A percentile compares a stretch with the other conserved stretches of the same genome.
Evolutionary conservation across 2,113 vertebrate genomes (phyloP).

Genomic region (Empidonax alnorum): DNA sequence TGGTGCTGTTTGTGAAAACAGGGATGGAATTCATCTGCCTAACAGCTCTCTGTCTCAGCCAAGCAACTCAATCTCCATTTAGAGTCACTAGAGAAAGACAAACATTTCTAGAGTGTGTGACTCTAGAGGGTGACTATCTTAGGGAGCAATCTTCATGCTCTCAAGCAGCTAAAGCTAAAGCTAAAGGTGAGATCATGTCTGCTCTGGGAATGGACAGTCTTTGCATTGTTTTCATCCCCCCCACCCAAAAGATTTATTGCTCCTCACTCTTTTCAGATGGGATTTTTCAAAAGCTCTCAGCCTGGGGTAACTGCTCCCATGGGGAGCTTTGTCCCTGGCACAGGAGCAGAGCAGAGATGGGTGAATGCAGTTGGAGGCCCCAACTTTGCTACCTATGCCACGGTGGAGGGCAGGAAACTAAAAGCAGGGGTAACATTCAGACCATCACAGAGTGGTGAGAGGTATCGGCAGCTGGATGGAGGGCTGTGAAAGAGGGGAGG

Average conservation of each 20-base stretch:
- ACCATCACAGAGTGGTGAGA: conserved; percentile 27
- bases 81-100: not conserved
- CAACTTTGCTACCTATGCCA: not conserved
- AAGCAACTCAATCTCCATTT: not conserved
- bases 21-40: not conserved
- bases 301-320: not conserved
- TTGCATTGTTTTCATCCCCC: not conserved
- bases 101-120: not conserved
- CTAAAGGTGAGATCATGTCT: not conserved
- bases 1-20: not conserved
- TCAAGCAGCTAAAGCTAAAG: not conserved
- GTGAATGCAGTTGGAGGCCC: not conserved
- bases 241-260: not conserved
- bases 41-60: not conserved
- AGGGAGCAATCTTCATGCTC: not conserved
- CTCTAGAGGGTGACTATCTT: not conserved
- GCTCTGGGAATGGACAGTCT: not conserved
- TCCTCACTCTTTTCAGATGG: not conserved
- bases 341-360: not conserved
- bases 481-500: conserved; percentile 51
- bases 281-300: not conserved
- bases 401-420: not conserved
- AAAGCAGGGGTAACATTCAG: conserved; percentile 34
- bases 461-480: conserved; percentile 9
- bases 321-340: not conserved